Conservation (phyloP, 1,140 invertebrate species). For the Potamilus streckersoni region DNA sequence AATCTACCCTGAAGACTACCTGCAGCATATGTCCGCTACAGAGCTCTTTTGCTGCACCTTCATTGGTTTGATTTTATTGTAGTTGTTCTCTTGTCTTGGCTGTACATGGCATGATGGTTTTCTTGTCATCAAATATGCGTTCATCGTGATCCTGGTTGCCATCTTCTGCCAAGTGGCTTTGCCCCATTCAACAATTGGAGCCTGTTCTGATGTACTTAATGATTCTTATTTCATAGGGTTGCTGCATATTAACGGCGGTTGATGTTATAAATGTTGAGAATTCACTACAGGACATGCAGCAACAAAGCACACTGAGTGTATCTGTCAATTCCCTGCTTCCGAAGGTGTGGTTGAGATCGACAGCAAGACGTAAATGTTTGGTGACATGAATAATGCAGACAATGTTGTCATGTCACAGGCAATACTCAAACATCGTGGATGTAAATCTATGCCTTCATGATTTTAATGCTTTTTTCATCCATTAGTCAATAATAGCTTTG, state of each 20-base stretch:
- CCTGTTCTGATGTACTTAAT: background rate
- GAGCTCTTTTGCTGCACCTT: slow-evolving; percentile 1
- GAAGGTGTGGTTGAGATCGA: background rate
- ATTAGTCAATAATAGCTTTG: too few relatives aligned
- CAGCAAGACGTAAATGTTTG: too few relatives aligned
- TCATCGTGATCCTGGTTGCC: slow-evolving; percentile 27
- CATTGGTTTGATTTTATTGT: background rate
- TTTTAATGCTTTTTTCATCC: too few relatives aligned
- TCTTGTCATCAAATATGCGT: slow-evolving; percentile 17
- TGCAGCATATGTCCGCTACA: background rate
- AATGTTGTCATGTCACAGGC: too few relatives aligned
- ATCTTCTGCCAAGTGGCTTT: slow-evolving; percentile 4
- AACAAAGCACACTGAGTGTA: slow-evolving; percentile 1
- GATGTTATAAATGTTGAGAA: slow-evolving; percentile 5
- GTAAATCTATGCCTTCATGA: too few relatives aligned
- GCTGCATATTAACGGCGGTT: background rate
- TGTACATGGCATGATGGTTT: slow-evolving; percentile 24
- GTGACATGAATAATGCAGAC: too few relatives aligned
- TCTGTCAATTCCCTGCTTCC: slow-evolving; percentile 4
- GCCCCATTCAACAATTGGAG: slow-evolving; percentile 1
- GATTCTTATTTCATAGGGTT: background rate
- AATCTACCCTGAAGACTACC: slow-evolving; percentile 2
- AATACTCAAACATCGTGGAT: too few relatives aligned
- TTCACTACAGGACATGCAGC: slow-evolving; percentile 11
- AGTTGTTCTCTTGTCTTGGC: background rate